phyloP scores from a whole-genome alignment of 2,113 vertebrate species.

The Cranoglanis bouderius region DNA sequence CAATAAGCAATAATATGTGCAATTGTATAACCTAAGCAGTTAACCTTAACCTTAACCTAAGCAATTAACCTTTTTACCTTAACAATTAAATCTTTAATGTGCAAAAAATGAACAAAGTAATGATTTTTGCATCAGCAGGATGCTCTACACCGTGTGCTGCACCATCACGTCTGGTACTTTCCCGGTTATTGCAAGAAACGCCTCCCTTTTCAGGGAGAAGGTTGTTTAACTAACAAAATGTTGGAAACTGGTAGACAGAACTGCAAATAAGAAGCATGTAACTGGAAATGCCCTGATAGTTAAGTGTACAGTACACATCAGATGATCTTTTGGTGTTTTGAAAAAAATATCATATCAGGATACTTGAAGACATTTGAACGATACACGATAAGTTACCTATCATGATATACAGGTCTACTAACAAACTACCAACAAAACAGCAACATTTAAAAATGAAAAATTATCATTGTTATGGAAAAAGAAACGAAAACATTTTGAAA shows the following conservation, averaged over 20 bases:
- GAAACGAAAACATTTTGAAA: too few species aligned
- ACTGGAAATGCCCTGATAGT: neutral
- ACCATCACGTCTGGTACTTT: neutral
- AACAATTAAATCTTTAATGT: neutral
- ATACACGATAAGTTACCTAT: neutral
- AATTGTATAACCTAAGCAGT: too few species aligned
- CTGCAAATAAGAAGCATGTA: neutral
- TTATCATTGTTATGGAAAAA: too few species aligned
- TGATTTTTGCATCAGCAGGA: neutral
- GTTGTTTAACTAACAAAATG: neutral
- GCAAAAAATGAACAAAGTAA: neutral
- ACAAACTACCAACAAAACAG: too few species aligned
- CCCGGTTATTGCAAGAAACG: too few species aligned
- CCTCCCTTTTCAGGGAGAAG: neutral
- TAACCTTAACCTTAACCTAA: neutral
- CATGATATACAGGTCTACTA: too few species aligned
- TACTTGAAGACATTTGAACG: neutral
- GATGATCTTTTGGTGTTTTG: neutral
- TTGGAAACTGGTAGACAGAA: neutral
- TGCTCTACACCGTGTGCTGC: neutral
- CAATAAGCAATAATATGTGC: too few species aligned
- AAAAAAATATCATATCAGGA: too few species aligned
- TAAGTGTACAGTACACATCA: neutral
- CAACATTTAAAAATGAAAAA: too few species aligned
- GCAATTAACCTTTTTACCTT: neutral